A percentile compares a stretch with the other conserved stretches of the same genome.
phyloP scores from a whole-genome alignment of 2,113 vertebrate genomes.

The Silurus asotus region DNA sequence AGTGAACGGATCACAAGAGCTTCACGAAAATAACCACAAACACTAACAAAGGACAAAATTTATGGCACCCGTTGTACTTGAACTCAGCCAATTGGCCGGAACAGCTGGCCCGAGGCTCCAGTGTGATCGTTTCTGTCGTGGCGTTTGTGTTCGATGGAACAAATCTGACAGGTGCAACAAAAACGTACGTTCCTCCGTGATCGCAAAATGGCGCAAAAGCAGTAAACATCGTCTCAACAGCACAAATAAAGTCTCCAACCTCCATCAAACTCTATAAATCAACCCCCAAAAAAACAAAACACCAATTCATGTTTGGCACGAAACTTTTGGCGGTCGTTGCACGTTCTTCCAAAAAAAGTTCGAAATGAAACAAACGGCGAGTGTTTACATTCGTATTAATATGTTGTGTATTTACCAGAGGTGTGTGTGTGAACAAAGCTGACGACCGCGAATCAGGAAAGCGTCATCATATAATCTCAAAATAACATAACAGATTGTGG shows the following conservation, averaged over 20 bases:
- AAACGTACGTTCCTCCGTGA: not conserved
- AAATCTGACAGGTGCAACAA: not conserved
- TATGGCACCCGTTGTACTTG: not conserved
- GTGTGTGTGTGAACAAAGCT: not conserved
- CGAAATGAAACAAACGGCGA: not conserved
- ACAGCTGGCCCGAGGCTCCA: not conserved
- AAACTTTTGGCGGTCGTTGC: too few relatives aligned
- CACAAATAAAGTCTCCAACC: not conserved
- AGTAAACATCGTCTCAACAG: not conserved
- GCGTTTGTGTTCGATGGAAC: not conserved
- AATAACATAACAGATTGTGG: not conserved
- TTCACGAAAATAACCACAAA: constrained; percentile 2
- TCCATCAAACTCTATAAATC: not conserved
- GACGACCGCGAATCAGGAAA: not conserved
- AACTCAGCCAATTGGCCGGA: not conserved
- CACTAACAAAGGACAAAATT: not conserved
- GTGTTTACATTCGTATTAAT: not conserved
- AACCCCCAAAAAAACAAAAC: not conserved
- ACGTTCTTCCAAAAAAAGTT: not conserved
- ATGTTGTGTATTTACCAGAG: not conserved
- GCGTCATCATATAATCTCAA: not conserved
- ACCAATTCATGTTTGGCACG: not conserved
- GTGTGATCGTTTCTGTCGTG: not conserved
- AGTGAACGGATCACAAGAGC: not conserved
- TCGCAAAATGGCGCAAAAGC: not conserved